These are phyloP conservation scores for Mormyrus proboscirostris DNA, from an alignment of 2,797 vertebrate species.

Conservation along the genomic window DNA sequence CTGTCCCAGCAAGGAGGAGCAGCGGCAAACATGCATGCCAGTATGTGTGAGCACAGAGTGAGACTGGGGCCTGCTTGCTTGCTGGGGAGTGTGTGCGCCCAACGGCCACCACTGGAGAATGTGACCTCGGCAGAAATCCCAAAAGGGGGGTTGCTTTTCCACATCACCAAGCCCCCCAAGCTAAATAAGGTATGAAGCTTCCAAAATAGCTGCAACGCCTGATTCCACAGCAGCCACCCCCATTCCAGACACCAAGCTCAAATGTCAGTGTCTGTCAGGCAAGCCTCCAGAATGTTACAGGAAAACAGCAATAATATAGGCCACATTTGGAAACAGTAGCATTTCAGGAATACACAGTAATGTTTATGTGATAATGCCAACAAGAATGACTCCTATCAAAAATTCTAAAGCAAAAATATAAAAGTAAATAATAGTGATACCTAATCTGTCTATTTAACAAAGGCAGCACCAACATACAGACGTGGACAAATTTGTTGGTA, in stretches of 20 bases:
- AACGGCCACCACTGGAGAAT: constrained; percentile 4
- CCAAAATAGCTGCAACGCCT: constrained; percentile 78
- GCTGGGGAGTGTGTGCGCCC: constrained; percentile 45
- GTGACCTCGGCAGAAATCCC: constrained; percentile 67
- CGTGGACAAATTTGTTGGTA: not conserved
- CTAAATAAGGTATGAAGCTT: constrained; percentile 82
- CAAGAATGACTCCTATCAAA: not conserved
- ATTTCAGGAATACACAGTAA: not conserved
- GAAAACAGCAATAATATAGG: not conserved
- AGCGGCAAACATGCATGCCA: constrained; percentile 62
- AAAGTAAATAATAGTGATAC: not conserved
- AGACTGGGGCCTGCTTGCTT: constrained; percentile 29
- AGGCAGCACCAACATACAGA: not conserved
- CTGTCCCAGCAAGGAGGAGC: constrained; percentile 51
- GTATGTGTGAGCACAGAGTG: constrained; percentile 54
- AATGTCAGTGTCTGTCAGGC: constrained; percentile 62
- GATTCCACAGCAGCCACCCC: constrained; percentile 72
- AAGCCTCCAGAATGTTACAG: not conserved
- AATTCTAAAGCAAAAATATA: not conserved
- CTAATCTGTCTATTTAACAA: not conserved
- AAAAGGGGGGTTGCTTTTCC: constrained; percentile 36
- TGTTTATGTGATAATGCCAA: not conserved
- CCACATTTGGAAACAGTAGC: not conserved
- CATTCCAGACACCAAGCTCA: constrained; percentile 40
- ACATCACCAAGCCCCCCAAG: constrained; percentile 63